Evolutionary conservation across 1,140 invertebrate genomes (phyloP).

Genomic region (Drosophila lacteicornis): DNA sequence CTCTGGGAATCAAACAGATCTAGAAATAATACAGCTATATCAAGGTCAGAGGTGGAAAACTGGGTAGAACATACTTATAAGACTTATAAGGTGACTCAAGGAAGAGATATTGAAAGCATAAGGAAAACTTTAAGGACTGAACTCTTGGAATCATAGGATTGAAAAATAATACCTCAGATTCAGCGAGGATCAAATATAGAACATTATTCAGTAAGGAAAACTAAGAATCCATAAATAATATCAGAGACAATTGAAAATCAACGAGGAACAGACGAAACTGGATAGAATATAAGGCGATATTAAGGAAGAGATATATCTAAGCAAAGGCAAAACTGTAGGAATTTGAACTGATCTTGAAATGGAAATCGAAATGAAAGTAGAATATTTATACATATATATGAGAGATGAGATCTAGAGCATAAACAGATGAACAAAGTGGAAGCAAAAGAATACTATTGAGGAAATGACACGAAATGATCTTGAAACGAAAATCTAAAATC

Average conservation of each 20-base stretch:
- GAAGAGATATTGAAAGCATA: not conserved
- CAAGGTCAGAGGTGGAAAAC: not conserved
- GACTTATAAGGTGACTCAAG: too few relatives aligned
- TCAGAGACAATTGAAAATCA: not conserved
- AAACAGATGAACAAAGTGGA: slow-evolving; percentile 3
- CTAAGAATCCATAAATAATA: not conserved
- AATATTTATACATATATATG: not conserved
- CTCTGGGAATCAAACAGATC: not conserved
- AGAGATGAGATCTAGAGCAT: not conserved
- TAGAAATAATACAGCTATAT: slow-evolving; percentile 3
- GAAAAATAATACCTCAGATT: not conserved
- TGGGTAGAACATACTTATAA: not conserved
- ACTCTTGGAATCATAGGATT: not conserved
- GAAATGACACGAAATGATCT: slow-evolving; percentile 23
- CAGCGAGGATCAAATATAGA: not conserved
- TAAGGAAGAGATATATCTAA: not conserved
- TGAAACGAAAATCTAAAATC: slow-evolving; percentile 19
- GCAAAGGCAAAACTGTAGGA: not conserved
- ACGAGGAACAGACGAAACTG: not conserved
- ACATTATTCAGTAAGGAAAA: not conserved
- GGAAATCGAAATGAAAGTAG: not conserved
- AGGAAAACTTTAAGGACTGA: too few relatives aligned
- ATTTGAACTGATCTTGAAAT: slow-evolving; percentile 3
- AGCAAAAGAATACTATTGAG: slow-evolving; percentile 8
- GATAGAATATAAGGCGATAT: not conserved